Percentiles rank a stretch among this genome's conserved stretches.
phyloP scores from a whole-genome alignment of 2,113 vertebrate genomes.

The Oreochromis aureus region DNA sequence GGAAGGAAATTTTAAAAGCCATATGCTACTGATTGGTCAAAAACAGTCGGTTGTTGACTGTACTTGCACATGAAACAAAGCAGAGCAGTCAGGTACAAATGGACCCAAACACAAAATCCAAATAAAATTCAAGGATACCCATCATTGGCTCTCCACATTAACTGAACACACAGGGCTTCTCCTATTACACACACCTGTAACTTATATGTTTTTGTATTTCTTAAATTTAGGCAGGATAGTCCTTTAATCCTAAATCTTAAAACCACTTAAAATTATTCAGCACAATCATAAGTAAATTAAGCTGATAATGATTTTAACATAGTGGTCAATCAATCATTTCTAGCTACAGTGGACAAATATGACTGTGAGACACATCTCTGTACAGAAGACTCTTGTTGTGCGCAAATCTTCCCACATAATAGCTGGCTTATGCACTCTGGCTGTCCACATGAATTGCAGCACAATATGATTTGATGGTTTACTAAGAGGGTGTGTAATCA shows the following conservation, averaged over 20 bases:
- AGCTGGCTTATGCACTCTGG: neutral
- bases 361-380: neutral
- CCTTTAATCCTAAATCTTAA: neutral
- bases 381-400: neutral
- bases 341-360: neutral
- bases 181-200: neutral
- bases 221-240: neutral
- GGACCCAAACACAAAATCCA: neutral
- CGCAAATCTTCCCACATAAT: neutral
- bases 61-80: neutral
- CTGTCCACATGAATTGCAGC: neutral
- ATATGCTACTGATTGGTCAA: neutral
- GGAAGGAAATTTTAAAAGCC: too few species aligned
- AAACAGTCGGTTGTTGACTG: neutral
- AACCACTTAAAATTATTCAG: neutral
- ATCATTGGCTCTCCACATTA: neutral
- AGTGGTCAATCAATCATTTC: neutral
- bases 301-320: neutral
- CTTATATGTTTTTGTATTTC: neutral
- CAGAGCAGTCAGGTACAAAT: neutral
- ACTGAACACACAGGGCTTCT: neutral
- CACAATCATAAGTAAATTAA: rapidly evolving
- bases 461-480: constrained; percentile 20
- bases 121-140: neutral
- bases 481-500: constrained; percentile 39